Evolutionary conservation across 2,888 invertebrate genomes (phyloP).

Genomic region (Macaria notata): DNA sequence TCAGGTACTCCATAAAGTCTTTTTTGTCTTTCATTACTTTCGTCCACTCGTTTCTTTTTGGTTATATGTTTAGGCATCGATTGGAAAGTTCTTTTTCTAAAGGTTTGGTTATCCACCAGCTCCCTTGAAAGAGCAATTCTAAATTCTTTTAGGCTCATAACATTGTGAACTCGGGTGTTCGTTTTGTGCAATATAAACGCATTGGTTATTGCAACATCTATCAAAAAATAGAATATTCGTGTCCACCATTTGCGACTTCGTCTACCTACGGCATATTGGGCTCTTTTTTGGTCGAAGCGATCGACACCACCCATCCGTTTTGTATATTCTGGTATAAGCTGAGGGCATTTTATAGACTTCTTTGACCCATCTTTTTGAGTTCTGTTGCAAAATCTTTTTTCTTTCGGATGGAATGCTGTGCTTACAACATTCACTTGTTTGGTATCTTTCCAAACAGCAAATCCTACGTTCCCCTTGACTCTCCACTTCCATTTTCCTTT

Average conservation of each 20-base stretch:
- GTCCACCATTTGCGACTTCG: slow-evolving; percentile 19
- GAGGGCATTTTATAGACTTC: slow-evolving; percentile 23
- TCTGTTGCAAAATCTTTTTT: slow-evolving; percentile 20
- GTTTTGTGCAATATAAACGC: slow-evolving; percentile 20
- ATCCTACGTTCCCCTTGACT: slow-evolving; percentile 18
- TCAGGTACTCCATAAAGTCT: slow-evolving; percentile 15
- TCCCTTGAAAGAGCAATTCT: slow-evolving; percentile 14
- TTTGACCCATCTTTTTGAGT: slow-evolving; percentile 34
- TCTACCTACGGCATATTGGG: slow-evolving; percentile 20
- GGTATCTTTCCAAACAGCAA: slow-evolving; percentile 22
- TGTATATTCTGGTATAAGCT: slow-evolving; percentile 21
- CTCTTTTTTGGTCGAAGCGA: slow-evolving; percentile 29
- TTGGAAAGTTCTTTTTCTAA: slow-evolving; percentile 15
- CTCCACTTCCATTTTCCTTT: slow-evolving; percentile 35
- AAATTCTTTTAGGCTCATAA: slow-evolving; percentile 21
- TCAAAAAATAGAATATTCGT: slow-evolving; percentile 24
- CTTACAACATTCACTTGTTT: slow-evolving; percentile 17
- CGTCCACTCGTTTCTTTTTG: slow-evolving; percentile 14
- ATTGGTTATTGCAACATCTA: slow-evolving; percentile 24
- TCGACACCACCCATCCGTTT: slow-evolving; percentile 31
- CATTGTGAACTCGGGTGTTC: slow-evolving; percentile 9
- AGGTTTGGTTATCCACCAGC: slow-evolving; percentile 15
- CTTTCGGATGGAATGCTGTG: slow-evolving; percentile 18
- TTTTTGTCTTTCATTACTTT: slow-evolving; percentile 7
- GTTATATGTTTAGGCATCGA: slow-evolving; percentile 11